Conservation (phyloP, 92 coral and sea anemone species). For the Epizoanthus scotinus region DNA sequence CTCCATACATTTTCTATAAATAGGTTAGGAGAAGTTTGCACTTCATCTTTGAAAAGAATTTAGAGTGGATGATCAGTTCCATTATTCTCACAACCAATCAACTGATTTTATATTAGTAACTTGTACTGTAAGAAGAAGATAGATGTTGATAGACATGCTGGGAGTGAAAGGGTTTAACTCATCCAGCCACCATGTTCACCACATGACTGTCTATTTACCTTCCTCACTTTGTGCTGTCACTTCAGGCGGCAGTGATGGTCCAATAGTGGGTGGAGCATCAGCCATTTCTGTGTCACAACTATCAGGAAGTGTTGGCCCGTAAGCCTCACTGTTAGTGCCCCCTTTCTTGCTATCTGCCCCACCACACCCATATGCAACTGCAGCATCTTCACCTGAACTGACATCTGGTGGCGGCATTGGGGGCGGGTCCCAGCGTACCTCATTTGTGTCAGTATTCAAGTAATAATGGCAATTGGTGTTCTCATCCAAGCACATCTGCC, state of each 20-base stretch:
- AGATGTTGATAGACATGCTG: too few relatives aligned
- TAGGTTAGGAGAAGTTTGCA: too few relatives aligned
- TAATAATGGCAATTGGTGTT: slow-evolving; percentile 85
- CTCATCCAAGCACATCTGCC: slow-evolving; percentile 87
- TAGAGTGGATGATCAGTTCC: too few relatives aligned
- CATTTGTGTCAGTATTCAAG: slow-evolving; percentile 95
- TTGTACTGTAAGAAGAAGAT: too few relatives aligned
- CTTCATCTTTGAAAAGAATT: too few relatives aligned
- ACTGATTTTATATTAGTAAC: too few relatives aligned
- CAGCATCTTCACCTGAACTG: background rate
- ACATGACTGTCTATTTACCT: background rate
- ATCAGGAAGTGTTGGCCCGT: slow-evolving; percentile 11
- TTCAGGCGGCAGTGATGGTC: slow-evolving; percentile 25
- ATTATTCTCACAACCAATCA: too few relatives aligned
- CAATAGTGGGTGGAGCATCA: background rate
- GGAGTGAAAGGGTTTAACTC: too few relatives aligned
- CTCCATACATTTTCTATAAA: too few relatives aligned
- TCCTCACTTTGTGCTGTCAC: background rate
- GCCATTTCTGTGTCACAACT: slow-evolving; percentile 2
- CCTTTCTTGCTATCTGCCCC: background rate
- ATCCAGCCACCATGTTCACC: too few relatives aligned
- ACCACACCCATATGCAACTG: background rate
- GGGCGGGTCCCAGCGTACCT: slow-evolving; percentile 90
- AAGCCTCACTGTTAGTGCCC: background rate
- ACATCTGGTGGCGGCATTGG: slow-evolving; percentile 31